Evolutionary conservation across 2,797 vertebrate species (phyloP), one percentile per base, ranked within the genome.

Genomic region (Eulemur albifrons): DNA sequence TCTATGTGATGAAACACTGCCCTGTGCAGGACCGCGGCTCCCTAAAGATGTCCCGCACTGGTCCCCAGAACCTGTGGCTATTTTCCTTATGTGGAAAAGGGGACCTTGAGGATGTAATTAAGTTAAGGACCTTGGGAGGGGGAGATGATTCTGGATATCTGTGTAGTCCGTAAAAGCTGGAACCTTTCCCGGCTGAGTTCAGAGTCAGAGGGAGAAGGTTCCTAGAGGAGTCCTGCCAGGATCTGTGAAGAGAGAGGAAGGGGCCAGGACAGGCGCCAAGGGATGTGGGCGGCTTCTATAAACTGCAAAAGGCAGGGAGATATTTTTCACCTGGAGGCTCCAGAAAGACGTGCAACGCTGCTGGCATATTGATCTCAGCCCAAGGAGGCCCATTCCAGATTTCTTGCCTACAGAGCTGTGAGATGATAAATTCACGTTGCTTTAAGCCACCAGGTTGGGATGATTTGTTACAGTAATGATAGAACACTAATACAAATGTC

Each of bases 301-400:
- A 30, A 15, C 21, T 18, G 1, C 12, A 79, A 52, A 48, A 48
- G 13, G 8, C 25, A 7, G 54, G 69, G 25, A 23, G 14, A 14
- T 10, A 0, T 4, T 59, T 57, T 15, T 35, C 25, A 32, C 35
- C 77, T 3, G 11, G 20, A 77, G 18, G 7, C 38, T 88, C 38
- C 9, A 5, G 27, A 57, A 52, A 48, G 38, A 6, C 30, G 3
- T 2, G 12, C 4, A 8, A 0, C 0, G 4, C 21, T 23, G 18
- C 18, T 4, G 18, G 21, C 20, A 7, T 18, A 7, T 23, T 25
- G 43, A 21, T 12, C 48, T 63, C 12, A 52, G 15, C 25, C 43
- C 10, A 27, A 4, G 0, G 20, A 80, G 63, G 70, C 2, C 10
- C 4, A 0, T 0, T 7, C 6, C 1, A 1, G n/a, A 38, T 23